Base-by-base conservation (phyloP, 2,888 invertebrate genomes). In the Tuta absoluta region DNA sequence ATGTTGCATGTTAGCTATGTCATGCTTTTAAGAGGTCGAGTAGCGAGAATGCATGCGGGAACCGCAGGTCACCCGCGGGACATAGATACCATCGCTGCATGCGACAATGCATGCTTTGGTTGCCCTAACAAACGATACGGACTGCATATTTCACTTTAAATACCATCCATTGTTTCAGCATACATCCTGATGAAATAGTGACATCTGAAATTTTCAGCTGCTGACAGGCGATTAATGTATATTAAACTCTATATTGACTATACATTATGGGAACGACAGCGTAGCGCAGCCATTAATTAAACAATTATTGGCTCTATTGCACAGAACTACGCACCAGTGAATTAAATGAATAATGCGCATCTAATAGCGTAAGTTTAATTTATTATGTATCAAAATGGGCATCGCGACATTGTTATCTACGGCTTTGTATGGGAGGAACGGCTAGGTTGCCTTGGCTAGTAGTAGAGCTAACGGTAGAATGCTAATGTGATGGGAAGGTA, bases 391-490 rank as follows among this genome's bases (percentile, higher is more conserved):
- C 49, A 11, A 62, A 65, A 64, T 66, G 41, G 61, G 49, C 61
- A 63, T 45, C 37, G 48, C 56, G 59, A 65, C 62, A 60, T 72
- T 68, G 68, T 67, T 71, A 67, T 69, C 71, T 72, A 73, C 78
- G 74, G 72, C 75, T 75, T 77, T 72, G 75, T 70, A 74, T 74
- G 77, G 75, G 71, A 71, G 77, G 71, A 72, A 75, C 79, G 78
- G 81, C 80, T 80, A 75, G 77, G 75, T 78, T 79, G 80, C 81
- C 82, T 84, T 84, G 81, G 79, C 76, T 69, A 76, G 81, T 74
- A 75, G 75, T 75, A 67, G 78, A 85, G 85, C 76, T 91, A 91
- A 89, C 90, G 90, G 89, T 88, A 85, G 89, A 89, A 87, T 88
- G 86, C 84, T 90, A 90, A 89, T 88, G 85, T 78, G 79, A 8